Evolutionary conservation across 2,888 invertebrate genomes (phyloP).

Genomic region (Hemicrepidius hirtus): DNA sequence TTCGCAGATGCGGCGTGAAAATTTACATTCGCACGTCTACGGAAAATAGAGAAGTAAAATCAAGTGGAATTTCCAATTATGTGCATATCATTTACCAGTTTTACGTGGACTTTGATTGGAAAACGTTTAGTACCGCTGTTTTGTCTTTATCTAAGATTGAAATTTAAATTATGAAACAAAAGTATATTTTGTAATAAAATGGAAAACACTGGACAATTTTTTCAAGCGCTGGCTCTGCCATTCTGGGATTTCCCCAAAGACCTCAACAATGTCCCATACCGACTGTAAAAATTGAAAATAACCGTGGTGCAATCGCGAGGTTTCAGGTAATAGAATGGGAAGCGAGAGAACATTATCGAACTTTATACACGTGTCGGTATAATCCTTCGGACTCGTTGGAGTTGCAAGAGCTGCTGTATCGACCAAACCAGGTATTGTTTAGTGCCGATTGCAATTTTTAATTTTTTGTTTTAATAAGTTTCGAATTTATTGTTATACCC

Average conservation of each 20-base stretch:
- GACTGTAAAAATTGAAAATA: constrained; percentile 34
- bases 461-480: constrained; percentile 47
- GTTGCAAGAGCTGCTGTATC: constrained; percentile 55
- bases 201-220: constrained; percentile 24
- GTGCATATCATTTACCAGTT: background rate
- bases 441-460: constrained; percentile 65
- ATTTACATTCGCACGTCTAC: constrained; percentile 15
- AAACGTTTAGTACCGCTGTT: too few relatives aligned
- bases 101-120: too few relatives aligned
- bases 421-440: constrained; percentile 63
- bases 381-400: constrained; percentile 58
- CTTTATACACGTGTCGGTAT: constrained; percentile 56
- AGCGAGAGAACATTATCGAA: constrained; percentile 58
- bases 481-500: constrained; percentile 44
- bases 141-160: too few relatives aligned
- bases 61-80: constrained; percentile 14
- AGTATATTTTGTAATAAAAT: background rate
- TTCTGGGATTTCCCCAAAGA: constrained; percentile 28
- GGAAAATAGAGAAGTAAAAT: constrained; percentile 1
- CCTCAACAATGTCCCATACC: constrained; percentile 14
- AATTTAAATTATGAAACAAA: too few relatives aligned
- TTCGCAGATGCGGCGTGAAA: constrained; percentile 19
- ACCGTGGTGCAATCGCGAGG: constrained; percentile 51
- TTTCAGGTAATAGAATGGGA: constrained; percentile 39
- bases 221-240: constrained; percentile 3